Evolutionary conservation across 2,888 invertebrate genomes (phyloP).

Genomic region (Rhyacophila evoluta): DNA sequence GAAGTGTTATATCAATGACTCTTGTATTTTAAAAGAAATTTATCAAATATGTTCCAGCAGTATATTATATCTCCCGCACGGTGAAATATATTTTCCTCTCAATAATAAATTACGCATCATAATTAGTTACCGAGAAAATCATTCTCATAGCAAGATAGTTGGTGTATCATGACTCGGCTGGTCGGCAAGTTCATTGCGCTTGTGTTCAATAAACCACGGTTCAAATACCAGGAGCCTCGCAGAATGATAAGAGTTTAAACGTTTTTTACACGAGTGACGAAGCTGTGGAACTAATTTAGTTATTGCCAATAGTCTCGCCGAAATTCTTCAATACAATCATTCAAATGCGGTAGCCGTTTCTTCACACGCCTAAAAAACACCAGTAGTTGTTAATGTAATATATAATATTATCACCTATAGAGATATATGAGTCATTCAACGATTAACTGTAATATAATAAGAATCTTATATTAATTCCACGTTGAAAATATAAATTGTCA

Average conservation of each 20-base stretch:
- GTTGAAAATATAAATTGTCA: no score
- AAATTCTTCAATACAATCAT: background rate
- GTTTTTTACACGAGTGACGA: background rate
- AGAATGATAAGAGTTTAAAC: background rate
- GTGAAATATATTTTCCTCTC: background rate
- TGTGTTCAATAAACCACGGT: constrained; percentile 22
- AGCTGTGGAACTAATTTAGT: background rate
- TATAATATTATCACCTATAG: no score
- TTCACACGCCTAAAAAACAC: background rate
- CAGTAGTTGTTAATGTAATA: no score
- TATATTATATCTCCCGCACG: no score
- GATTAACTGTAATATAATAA: no score
- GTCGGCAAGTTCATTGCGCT: background rate
- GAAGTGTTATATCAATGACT: no score
- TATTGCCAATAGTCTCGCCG: constrained; percentile 1
- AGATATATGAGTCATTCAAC: no score
- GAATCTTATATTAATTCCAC: no score
- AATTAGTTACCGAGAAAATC: background rate
- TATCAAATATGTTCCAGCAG: no score
- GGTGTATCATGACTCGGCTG: background rate
- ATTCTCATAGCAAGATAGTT: background rate
- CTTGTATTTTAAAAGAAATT: no score
- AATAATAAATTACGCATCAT: background rate
- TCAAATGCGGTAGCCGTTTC: background rate
- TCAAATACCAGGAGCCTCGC: constrained; percentile 9